Percentiles rank a stretch among this genome's conserved stretches.
phyloP scores from a whole-genome alignment of 2,797 vertebrate species.

The Rhinichthys osculus region DNA sequence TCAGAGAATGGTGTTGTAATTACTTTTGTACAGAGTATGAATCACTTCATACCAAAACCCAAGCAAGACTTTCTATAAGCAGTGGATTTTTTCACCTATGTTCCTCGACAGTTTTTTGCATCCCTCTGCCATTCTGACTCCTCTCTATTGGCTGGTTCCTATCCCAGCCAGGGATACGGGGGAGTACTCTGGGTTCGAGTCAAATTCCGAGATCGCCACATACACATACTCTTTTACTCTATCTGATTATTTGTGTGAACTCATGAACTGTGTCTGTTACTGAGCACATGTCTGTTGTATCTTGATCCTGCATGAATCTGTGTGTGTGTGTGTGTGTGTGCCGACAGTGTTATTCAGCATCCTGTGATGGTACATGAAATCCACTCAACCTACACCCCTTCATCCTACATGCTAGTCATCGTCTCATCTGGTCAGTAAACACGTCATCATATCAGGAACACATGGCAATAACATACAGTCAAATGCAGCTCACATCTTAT shows the following conservation, averaged over 20 bases:
- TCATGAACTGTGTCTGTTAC: neutral
- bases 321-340: conserved; percentile 7
- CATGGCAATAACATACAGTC: neutral
- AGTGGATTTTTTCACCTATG: neutral
- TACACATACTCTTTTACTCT: neutral
- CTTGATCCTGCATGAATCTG: neutral
- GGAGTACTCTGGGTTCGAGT: neutral
- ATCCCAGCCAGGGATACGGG: neutral
- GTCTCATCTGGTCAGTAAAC: conserved; percentile 60
- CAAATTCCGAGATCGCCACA: neutral
- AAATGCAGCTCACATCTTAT: neutral
- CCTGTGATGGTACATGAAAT: conserved; percentile 57
- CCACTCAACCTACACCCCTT: conserved; percentile 40
- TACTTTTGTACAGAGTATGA: neutral
- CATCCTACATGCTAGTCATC: conserved; percentile 58
- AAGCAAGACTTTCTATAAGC: neutral
- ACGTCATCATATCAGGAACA: neutral
- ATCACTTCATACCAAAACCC: neutral
- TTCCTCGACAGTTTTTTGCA: neutral
- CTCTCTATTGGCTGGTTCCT: neutral
- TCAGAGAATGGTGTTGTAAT: neutral
- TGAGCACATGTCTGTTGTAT: neutral
- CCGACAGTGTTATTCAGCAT: conserved; percentile 50
- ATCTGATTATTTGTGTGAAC: neutral
- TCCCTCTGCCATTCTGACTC: neutral